Evolutionary conservation across 2,888 invertebrate species (phyloP).

Genomic region (Rhamphomyia laevipes): DNA sequence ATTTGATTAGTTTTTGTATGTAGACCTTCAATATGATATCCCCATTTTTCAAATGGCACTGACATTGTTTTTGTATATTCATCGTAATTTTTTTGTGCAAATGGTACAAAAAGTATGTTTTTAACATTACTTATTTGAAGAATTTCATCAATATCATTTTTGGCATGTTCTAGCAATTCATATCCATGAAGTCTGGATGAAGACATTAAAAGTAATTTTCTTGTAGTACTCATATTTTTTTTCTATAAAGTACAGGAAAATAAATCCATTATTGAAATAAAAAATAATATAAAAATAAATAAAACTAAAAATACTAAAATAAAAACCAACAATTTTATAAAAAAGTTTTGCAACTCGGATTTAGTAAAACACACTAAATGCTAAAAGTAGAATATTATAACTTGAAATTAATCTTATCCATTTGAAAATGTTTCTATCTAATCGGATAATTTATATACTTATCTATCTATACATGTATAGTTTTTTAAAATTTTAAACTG

Average conservation of each 20-base stretch:
- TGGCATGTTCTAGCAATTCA: conserved; percentile 53
- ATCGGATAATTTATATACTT: not conserved
- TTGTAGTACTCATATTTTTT: not conserved
- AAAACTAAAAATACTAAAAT: too few species aligned
- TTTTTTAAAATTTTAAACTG: too few species aligned
- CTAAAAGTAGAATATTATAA: too few species aligned
- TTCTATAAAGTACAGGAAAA: not conserved
- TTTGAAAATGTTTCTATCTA: not conserved
- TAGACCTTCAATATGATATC: conserved; percentile 51
- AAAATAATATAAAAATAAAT: not conserved
- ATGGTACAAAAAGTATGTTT: conserved; percentile 61
- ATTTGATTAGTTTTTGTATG: conserved; percentile 47
- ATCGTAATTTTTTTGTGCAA: conserved; percentile 55
- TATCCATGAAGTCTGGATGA: conserved; percentile 58
- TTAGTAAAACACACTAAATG: too few species aligned
- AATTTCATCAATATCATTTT: conserved; percentile 48
- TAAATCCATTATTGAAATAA: not conserved
- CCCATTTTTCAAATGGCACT: conserved; percentile 50
- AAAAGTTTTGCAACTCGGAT: too few species aligned
- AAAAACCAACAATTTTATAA: too few species aligned
- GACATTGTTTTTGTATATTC: conserved; percentile 50
- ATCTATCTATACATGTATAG: not conserved
- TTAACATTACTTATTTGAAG: conserved; percentile 49
- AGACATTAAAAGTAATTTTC: conserved; percentile 44
- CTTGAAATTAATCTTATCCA: not conserved